Conservation (phyloP, 2,888 invertebrate species). For the Microplitis deprimator region DNA sequence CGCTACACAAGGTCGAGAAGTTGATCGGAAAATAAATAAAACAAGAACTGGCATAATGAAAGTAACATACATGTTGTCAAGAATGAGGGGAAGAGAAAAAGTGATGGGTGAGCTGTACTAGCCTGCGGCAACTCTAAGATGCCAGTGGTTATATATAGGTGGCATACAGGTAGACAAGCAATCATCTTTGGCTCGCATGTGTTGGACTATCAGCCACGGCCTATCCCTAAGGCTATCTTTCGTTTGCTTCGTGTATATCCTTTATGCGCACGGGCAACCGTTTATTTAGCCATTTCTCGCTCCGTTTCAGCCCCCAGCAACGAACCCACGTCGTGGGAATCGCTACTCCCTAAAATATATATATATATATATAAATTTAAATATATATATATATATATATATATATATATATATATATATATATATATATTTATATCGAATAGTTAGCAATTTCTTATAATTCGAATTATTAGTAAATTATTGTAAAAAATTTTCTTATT, state of each 20-base stretch:
- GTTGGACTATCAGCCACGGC: conserved; percentile 57
- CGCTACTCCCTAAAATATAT: conserved; percentile 29
- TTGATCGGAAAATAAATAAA: conserved; percentile 39
- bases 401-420: not conserved
- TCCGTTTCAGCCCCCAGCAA: conserved; percentile 40
- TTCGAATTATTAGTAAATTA: no score
- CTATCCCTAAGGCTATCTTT: conserved; percentile 37
- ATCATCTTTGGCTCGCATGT: conserved; percentile 69
- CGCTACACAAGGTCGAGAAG: conserved; percentile 38
- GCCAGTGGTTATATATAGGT: conserved; percentile 37
- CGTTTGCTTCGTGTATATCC: conserved; percentile 26
- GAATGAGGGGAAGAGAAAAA: conserved; percentile 17
- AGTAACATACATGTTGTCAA: conserved; percentile 30
- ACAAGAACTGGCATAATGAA: conserved; percentile 39
- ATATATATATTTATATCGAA: not conserved
- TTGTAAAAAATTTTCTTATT: no score
- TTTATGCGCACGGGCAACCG: conserved; percentile 57
- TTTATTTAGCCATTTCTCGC: conserved; percentile 65
- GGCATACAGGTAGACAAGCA: conserved; percentile 56
- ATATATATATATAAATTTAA: not conserved
- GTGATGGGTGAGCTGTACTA: conserved; percentile 32
- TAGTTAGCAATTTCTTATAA: no score
- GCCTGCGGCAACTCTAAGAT: conserved; percentile 34
- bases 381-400: not conserved
- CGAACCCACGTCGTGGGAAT: conserved; percentile 39